Conservation (phyloP, 1,140 invertebrate species). For the Agrypnia vestita region DNA sequence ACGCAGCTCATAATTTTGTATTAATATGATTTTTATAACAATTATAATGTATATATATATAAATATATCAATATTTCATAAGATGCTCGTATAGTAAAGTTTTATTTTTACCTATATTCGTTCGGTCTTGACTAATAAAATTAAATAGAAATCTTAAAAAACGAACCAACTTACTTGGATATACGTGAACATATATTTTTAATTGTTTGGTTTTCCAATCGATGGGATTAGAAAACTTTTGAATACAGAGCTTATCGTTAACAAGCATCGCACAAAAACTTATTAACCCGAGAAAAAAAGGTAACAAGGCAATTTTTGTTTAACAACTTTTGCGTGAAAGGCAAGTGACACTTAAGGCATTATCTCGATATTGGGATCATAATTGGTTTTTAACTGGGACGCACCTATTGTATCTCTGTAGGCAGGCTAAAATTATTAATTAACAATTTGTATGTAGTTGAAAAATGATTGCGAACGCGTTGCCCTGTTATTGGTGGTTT, state of each 20-base stretch:
- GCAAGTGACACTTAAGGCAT: constrained; percentile 30
- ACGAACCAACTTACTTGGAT: too few relatives aligned
- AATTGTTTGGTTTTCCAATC: background rate
- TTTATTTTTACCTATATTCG: too few relatives aligned
- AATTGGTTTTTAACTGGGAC: constrained; percentile 58
- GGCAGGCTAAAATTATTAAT: constrained; percentile 52
- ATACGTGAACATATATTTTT: too few relatives aligned
- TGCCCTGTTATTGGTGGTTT: constrained; percentile 14
- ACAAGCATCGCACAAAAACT: constrained; percentile 12
- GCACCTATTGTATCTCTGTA: constrained; percentile 45
- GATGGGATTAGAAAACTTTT: background rate
- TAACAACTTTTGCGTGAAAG: constrained; percentile 7
- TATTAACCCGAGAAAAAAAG: background rate
- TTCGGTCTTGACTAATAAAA: background rate
- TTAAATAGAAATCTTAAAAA: background rate
- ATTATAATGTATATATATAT: too few relatives aligned
- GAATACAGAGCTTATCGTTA: background rate
- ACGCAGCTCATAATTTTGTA: too few relatives aligned
- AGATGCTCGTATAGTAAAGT: too few relatives aligned
- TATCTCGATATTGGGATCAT: constrained; percentile 49
- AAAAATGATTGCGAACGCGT: constrained; percentile 3
- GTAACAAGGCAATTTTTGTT: too few relatives aligned
- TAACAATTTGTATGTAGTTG: constrained; percentile 45
- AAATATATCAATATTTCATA: too few relatives aligned
- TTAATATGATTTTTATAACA: too few relatives aligned